phyloP scores from a whole-genome alignment of 2,113 vertebrate species.

The Clupea harengus region DNA sequence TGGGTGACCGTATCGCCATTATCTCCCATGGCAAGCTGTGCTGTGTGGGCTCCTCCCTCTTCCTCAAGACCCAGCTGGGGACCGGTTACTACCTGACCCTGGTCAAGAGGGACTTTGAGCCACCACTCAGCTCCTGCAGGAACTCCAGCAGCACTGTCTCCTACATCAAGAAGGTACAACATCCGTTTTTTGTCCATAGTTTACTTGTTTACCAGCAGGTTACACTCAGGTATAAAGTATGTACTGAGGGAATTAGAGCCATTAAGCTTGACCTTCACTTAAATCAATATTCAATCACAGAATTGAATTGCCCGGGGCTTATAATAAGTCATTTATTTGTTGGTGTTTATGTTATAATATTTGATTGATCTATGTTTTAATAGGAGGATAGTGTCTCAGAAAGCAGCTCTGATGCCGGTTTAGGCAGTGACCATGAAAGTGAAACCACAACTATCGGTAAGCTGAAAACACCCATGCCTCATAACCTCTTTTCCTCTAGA shows the following conservation, averaged over 20 bases:
- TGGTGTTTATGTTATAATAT: not conserved
- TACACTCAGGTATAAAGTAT: not conserved
- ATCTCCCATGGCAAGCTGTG: conserved; percentile 96
- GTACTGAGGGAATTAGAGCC: not conserved
- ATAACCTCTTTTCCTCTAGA: not conserved
- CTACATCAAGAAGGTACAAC: conserved; percentile 82
- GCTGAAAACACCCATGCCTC: conserved; percentile 11
- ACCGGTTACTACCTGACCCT: conserved; percentile 97
- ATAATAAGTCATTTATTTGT: not conserved
- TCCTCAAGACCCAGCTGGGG: conserved; percentile 93
- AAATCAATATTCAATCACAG: not conserved
- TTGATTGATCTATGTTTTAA: conserved; percentile 57
- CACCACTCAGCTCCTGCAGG: conserved; percentile 88
- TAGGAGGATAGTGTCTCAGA: conserved; percentile 96
- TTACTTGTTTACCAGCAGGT: not conserved
- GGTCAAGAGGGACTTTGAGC: conserved; percentile 92
- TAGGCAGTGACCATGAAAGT: conserved; percentile 98
- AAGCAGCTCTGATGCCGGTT: conserved; percentile 95
- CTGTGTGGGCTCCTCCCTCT: conserved; percentile 93
- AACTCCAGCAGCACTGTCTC: conserved; percentile 95
- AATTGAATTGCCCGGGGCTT: not conserved
- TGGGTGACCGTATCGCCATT: conserved; percentile 95
- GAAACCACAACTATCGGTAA: conserved; percentile 96
- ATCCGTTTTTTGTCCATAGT: not conserved
- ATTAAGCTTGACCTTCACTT: not conserved